Conservation (phyloP, 2,888 invertebrate genomes). For the Megaustenia siamemsis region DNA sequence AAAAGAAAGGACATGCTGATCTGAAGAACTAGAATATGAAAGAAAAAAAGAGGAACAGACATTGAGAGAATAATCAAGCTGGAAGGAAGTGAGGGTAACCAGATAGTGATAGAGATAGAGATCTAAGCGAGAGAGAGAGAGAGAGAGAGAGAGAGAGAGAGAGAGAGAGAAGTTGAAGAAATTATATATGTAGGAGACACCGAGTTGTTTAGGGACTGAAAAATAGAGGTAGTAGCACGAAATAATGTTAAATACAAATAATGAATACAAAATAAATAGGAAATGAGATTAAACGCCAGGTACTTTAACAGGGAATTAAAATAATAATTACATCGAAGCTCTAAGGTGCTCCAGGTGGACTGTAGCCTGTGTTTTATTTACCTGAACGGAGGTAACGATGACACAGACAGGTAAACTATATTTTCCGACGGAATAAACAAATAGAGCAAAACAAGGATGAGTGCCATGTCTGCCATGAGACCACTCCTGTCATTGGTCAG, state of each 20-base stretch:
- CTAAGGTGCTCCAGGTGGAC: background rate
- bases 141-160: background rate
- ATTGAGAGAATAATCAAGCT: too few species aligned
- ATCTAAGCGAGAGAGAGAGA: background rate
- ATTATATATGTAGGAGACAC: background rate
- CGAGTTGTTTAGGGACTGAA: background rate
- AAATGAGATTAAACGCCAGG: too few species aligned
- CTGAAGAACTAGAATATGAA: background rate
- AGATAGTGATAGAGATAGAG: background rate
- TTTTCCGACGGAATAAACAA: background rate
- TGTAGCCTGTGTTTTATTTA: background rate
- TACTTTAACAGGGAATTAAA: too few species aligned
- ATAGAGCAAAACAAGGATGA: background rate
- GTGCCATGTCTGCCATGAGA: background rate
- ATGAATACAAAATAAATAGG: too few species aligned
- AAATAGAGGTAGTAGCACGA: too few species aligned
- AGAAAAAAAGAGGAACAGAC: background rate
- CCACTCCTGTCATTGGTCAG: background rate
- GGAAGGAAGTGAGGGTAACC: background rate
- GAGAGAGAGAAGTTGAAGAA: background rate
- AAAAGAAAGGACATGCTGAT: background rate
- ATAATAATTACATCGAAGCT: background rate
- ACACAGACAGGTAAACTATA: background rate
- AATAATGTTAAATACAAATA: too few species aligned
- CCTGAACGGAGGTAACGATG: background rate